Evolutionary conservation across 2,113 vertebrate species (phyloP).

Genomic region (Genyomyrus donnyi): DNA sequence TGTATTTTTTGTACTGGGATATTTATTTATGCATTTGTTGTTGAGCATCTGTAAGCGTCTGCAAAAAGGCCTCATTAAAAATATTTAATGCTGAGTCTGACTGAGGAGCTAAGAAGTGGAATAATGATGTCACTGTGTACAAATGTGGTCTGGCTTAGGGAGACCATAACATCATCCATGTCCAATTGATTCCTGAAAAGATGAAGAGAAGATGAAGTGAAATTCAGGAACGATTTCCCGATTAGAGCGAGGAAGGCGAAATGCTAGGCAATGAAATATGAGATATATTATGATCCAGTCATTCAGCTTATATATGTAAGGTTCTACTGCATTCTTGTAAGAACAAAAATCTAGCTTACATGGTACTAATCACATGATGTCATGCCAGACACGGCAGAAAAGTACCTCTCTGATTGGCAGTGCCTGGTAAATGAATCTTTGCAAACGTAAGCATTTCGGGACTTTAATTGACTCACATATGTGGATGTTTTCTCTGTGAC

Average conservation of each 20-base stretch:
- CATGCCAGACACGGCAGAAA: not conserved
- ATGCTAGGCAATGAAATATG: not conserved
- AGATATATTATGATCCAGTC: not conserved
- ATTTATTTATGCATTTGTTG: not conserved
- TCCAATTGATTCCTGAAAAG: slow-evolving; percentile 12
- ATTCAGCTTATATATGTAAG: not conserved
- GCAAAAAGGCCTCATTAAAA: not conserved
- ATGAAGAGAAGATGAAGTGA: not conserved
- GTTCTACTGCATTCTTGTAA: not conserved
- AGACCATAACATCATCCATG: not conserved
- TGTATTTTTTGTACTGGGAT: not conserved
- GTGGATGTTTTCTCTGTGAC: not conserved
- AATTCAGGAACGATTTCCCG: not conserved
- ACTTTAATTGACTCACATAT: not conserved
- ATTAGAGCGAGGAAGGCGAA: not conserved
- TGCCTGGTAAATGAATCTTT: not conserved
- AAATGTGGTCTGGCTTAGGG: not conserved
- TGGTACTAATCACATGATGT: not conserved
- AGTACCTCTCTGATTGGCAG: not conserved
- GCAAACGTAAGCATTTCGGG: not conserved
- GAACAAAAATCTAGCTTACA: not conserved
- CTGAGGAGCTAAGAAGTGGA: not conserved
- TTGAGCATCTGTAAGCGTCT: not conserved
- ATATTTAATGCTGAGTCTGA: not conserved
- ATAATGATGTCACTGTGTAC: not conserved